These are phyloP conservation scores for Lophotriccus pileatus DNA, from an alignment of 2,797 vertebrate genomes.

Conservation along the genomic window DNA sequence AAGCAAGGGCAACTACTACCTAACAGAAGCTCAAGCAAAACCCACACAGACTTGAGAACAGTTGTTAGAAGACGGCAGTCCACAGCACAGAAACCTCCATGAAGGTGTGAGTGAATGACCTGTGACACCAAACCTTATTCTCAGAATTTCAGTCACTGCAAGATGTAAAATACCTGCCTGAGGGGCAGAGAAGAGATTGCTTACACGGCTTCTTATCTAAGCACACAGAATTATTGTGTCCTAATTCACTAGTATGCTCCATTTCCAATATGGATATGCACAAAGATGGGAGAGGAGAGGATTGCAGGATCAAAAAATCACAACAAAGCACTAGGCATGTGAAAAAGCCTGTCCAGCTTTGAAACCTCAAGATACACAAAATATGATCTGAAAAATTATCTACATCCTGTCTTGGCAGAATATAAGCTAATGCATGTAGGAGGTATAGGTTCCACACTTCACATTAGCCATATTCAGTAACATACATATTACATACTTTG, in stretches of 20 bases:
- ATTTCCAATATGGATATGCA: not conserved
- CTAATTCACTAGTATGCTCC: not conserved
- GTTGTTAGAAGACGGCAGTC: not conserved
- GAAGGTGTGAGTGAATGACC: not conserved
- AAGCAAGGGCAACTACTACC: not conserved
- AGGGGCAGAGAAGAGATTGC: not conserved
- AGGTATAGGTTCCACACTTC: not conserved
- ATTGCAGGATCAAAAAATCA: not conserved
- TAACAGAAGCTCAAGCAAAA: not conserved
- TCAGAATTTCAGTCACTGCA: not conserved
- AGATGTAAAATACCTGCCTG: not conserved
- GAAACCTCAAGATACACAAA: not conserved
- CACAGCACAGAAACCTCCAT: not conserved
- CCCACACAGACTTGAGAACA: not conserved
- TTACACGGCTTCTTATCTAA: not conserved
- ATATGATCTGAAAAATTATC: not conserved
- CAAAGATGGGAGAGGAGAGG: not conserved
- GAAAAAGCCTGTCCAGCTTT: not conserved
- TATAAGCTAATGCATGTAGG: not conserved
- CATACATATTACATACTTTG: not conserved
- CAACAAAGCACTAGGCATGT: not conserved
- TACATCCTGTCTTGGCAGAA: not conserved
- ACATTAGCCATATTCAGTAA: not conserved
- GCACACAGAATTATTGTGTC: not conserved
- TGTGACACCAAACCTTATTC: not conserved